Base-by-base conservation (phyloP, 2,888 invertebrate genomes). In the Diarsia dahlii region DNA sequence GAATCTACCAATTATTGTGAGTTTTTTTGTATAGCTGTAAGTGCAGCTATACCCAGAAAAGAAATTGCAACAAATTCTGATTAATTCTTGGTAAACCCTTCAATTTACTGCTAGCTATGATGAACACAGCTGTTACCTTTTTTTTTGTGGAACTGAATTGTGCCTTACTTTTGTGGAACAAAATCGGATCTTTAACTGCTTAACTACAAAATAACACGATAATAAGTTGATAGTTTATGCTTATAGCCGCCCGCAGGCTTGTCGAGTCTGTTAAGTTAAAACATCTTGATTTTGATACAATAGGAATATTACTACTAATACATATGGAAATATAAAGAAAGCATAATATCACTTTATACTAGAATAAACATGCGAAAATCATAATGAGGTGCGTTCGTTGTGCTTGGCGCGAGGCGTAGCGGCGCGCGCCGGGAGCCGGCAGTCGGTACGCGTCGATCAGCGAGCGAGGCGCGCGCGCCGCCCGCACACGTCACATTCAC, bases 391-490 rank as follows among this genome's bases (percentile, higher is more conserved):
- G 58, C 71, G 67, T 76, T 64, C 15, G 50, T 56, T 50, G 48
- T 56, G 28, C 18, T 58, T 46, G 28, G 77, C 1, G 34, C 46
- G 34, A 62, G 34, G 71, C 56, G 45, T 56, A 13, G 65, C 70
- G 63, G 65, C 60, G 54, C 63, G 28, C 60, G 78, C 78, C 2
- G 45, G 73, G n/a, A n/a, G 80, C 48, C 34, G 45, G 73, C 84
- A 71, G 71, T 75, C 73, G 76, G 72, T 70, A 80, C 75, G 84
- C 76, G 84, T 70, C 63, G 69, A 52, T 54, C 74, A 54, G 84
- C 81, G 79, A 78, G 86, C 86, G 78, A 82, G 83, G 83, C 79
- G 86, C 84, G 78, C 84, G 84, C 86, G 86, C 84, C 79, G 48
- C 48, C 80, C 82, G 82, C 81, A 71, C 23, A 79, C 79, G 78